phyloP scores from a whole-genome alignment of 2,888 invertebrate genomes.

The Taphrorychus bicolor region DNA sequence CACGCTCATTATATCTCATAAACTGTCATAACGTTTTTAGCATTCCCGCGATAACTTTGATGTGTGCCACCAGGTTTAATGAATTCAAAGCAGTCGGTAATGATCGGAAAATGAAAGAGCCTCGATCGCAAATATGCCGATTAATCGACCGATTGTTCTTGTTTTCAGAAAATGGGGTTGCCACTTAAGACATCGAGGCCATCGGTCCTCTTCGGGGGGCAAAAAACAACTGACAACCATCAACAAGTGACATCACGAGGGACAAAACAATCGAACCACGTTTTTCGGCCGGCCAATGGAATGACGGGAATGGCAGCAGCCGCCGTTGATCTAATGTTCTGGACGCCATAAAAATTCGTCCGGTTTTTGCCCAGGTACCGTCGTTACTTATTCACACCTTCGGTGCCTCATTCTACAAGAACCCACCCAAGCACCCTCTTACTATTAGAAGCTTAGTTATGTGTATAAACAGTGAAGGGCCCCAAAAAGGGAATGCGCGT shows the following conservation, averaged over 20 bases:
- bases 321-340: constrained; percentile 56
- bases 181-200: background rate
- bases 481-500: constrained; percentile 48
- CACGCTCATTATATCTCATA: constrained; percentile 41
- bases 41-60: constrained; percentile 29
- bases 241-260: constrained; percentile 31
- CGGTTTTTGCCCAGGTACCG: constrained; percentile 38
- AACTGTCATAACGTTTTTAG: constrained; percentile 41
- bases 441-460: background rate
- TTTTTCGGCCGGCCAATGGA: constrained; percentile 41
- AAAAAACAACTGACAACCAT: constrained; percentile 35
- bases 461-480: constrained; percentile 11
- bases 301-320: constrained; percentile 53
- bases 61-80: constrained; percentile 40
- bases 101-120: constrained; percentile 36
- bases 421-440: background rate
- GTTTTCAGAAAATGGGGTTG: too few relatives aligned
- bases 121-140: constrained; percentile 37
- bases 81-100: constrained; percentile 38
- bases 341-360: constrained; percentile 59
- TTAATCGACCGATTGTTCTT: constrained; percentile 29
- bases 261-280: constrained; percentile 37
- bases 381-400: background rate
- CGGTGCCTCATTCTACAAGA: background rate
- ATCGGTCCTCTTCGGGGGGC: background rate